Evolutionary conservation across 2,797 vertebrate genomes (phyloP).

Genomic region (Selene dorsalis): DNA sequence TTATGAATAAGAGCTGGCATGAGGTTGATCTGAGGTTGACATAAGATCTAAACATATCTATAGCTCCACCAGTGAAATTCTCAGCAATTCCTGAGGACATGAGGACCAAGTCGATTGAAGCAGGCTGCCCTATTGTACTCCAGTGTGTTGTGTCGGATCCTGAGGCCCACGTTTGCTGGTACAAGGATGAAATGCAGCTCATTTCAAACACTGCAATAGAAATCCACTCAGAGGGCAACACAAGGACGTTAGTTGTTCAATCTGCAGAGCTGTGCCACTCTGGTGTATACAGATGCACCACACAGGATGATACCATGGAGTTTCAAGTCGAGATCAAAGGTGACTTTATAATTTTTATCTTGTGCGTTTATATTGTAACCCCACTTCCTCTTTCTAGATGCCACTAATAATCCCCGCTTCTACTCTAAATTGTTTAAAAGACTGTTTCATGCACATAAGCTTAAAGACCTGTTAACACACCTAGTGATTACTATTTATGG

Average conservation of each 20-base stretch:
- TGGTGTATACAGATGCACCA: conserved; percentile 84
- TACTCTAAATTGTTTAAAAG: conserved; percentile 64
- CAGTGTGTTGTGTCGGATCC: conserved; percentile 84
- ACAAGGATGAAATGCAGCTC: conserved; percentile 82
- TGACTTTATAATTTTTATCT: conserved; percentile 84
- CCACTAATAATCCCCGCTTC: conserved; percentile 79
- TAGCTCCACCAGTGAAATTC: conserved; percentile 87
- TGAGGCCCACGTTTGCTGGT: conserved; percentile 83
- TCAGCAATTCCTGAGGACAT: conserved; percentile 81
- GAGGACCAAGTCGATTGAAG: conserved; percentile 80
- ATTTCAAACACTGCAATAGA: conserved; percentile 77
- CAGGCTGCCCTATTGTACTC: conserved; percentile 81
- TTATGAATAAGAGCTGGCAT: conserved; percentile 48
- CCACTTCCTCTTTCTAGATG: conserved; percentile 69
- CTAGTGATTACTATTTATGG: conserved; percentile 41
- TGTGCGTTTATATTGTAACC: conserved; percentile 68
- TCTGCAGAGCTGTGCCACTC: conserved; percentile 81
- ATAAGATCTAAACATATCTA: conserved; percentile 81
- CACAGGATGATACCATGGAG: conserved; percentile 82
- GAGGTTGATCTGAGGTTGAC: conserved; percentile 74
- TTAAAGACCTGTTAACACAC: conserved; percentile 53
- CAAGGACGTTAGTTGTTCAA: conserved; percentile 82
- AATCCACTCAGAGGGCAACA: conserved; percentile 80
- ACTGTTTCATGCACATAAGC: conserved; percentile 58
- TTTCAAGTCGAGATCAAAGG: conserved; percentile 89